These are phyloP conservation scores for Hemiscyllium ocellatum DNA, from an alignment of 2,113 vertebrate genomes.

Conservation along the genomic window DNA sequence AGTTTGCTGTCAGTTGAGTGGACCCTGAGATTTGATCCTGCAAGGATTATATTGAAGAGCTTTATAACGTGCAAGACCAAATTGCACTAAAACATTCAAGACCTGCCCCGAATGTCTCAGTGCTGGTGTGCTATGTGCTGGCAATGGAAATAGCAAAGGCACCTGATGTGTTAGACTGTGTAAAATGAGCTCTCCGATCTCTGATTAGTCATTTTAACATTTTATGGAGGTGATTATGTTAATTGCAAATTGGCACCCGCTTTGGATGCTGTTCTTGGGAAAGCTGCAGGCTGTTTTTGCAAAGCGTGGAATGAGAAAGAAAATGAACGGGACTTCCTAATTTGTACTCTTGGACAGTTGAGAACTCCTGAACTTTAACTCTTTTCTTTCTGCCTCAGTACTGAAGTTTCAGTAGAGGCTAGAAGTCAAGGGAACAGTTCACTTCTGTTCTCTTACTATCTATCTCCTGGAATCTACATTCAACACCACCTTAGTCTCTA, in stretches of 20 bases:
- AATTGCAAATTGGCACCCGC: conserved; percentile 21
- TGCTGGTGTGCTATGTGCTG: background rate
- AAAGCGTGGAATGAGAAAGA: background rate
- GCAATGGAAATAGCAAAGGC: background rate
- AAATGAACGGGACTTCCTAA: background rate
- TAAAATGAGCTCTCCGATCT: background rate
- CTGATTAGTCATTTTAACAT: conserved; percentile 28
- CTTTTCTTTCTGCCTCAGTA: background rate
- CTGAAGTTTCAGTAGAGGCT: background rate
- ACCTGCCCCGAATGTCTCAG: background rate
- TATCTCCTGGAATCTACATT: background rate
- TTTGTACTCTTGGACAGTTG: background rate
- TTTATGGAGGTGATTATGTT: conserved; percentile 34
- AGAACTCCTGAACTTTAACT: background rate
- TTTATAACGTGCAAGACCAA: background rate
- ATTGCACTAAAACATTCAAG: background rate
- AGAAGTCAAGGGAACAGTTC: background rate
- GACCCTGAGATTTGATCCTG: background rate
- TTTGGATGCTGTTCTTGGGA: background rate
- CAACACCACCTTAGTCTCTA: background rate
- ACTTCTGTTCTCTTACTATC: background rate
- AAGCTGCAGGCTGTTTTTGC: conserved; percentile 8
- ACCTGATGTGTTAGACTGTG: conserved; percentile 29
- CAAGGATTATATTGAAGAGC: background rate
- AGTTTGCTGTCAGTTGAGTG: background rate